These are phyloP conservation scores for Columba guinea DNA, from an alignment of 2,797 vertebrate genomes.

Conservation along the genomic window DNA sequence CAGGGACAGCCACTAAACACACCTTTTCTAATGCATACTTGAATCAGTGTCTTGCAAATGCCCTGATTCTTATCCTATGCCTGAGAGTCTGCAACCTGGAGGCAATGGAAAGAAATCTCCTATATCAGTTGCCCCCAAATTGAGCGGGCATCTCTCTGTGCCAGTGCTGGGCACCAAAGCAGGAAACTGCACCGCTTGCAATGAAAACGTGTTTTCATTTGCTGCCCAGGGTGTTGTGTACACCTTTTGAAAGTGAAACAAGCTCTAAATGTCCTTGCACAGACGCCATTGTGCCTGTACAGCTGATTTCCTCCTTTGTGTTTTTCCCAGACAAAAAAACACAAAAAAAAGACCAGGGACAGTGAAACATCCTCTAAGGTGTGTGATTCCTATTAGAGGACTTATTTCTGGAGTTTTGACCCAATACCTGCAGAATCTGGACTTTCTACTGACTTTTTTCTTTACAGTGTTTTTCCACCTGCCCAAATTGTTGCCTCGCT, in stretches of 20 bases:
- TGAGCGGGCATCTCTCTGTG: background rate
- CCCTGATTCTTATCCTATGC: background rate
- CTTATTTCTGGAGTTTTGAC: background rate
- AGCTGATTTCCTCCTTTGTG: background rate
- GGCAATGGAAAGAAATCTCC: background rate
- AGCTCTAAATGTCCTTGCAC: background rate
- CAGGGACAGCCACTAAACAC: background rate
- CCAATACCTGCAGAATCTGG: background rate
- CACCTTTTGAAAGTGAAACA: background rate
- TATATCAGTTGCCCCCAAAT: background rate
- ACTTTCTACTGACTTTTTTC: background rate
- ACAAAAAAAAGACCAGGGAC: background rate
- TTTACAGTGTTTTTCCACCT: background rate
- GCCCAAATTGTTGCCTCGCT: background rate
- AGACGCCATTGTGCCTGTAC: background rate
- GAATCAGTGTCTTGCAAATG: constrained; percentile 24
- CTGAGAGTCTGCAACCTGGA: background rate
- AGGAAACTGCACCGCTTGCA: background rate
- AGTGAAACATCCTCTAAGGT: background rate
- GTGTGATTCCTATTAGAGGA: background rate
- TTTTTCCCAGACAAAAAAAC: background rate
- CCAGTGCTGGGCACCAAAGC: background rate
- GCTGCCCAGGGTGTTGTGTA: background rate
- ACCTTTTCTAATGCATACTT: constrained; percentile 30
- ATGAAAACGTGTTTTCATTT: background rate